Conservation (phyloP, 1,140 invertebrate species). For the Heliconius hewitsoni region DNA sequence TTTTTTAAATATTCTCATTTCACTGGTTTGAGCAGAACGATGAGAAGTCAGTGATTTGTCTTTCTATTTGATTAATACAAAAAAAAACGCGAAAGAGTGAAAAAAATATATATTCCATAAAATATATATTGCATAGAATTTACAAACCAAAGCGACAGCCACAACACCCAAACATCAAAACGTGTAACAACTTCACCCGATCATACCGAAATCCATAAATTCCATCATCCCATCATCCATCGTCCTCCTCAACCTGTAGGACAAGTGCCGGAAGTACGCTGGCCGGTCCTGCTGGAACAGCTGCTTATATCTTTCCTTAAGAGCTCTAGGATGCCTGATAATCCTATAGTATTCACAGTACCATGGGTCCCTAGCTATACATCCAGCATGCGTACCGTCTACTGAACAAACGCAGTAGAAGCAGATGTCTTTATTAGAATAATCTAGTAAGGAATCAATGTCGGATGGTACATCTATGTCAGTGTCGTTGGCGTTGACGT, state of each 20-base stretch:
- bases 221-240: constrained; percentile 64
- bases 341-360: constrained; percentile 62
- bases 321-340: constrained; percentile 40
- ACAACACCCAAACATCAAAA: not conserved
- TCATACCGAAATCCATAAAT: constrained; percentile 62
- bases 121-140: not conserved
- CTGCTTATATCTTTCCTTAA: constrained; percentile 50
- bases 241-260: constrained; percentile 61
- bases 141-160: not conserved
- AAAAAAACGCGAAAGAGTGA: too few relatives aligned
- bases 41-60: too few relatives aligned
- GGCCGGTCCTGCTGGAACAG: constrained; percentile 62
- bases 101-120: not conserved
- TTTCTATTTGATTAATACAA: too few relatives aligned
- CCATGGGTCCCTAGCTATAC: constrained; percentile 54
- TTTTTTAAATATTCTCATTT: too few relatives aligned
- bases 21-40: too few relatives aligned
- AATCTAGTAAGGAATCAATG: constrained; percentile 55
- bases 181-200: constrained; percentile 4
- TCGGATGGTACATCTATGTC: constrained; percentile 50
- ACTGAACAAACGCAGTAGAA: constrained; percentile 64
- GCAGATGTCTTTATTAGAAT: constrained; percentile 49
- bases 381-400: constrained; percentile 42
- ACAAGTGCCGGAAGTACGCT: constrained; percentile 60
- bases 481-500: constrained; percentile 54